Evolutionary conservation across 2,888 invertebrate species (phyloP).

Genomic region (Agonopterix alstromeriana): DNA sequence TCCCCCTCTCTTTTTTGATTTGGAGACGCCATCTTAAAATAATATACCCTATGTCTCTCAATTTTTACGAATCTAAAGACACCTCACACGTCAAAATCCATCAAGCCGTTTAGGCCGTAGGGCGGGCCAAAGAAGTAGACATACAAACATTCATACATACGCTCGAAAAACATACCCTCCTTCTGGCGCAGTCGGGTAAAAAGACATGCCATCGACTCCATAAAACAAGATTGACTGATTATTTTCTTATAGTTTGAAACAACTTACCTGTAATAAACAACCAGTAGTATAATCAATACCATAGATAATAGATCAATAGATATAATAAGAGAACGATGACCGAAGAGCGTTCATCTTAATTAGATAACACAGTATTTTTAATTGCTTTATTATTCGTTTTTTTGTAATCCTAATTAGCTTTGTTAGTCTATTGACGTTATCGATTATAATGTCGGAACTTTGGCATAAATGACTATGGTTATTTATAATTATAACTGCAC

Average conservation of each 20-base stretch:
- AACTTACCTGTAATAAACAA: constrained; percentile 7
- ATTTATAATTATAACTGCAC: not conserved
- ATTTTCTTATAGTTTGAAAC: not conserved
- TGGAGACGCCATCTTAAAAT: no score
- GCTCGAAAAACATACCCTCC: no score
- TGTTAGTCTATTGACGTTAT: constrained; percentile 11
- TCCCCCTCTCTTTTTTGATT: no score
- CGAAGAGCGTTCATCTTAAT: constrained; percentile 28
- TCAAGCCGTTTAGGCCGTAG: no score
- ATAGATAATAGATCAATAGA: constrained; percentile 15
- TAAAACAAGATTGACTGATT: no score
- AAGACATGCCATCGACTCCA: no score
- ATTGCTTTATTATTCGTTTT: constrained; percentile 51
- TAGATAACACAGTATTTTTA: constrained; percentile 35
- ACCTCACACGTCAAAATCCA: no score
- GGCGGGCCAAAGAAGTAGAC: no score
- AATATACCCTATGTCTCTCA: no score
- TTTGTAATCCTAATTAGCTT: constrained; percentile 33
- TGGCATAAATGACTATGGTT: not conserved
- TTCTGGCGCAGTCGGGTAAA: no score
- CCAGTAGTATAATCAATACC: constrained; percentile 23
- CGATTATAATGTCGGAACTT: not conserved
- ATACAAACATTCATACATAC: no score
- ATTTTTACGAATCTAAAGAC: no score
- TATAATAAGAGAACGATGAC: constrained; percentile 23